Base-by-base conservation (phyloP, 1,140 invertebrate genomes). In the Acarapis woodi region DNA sequence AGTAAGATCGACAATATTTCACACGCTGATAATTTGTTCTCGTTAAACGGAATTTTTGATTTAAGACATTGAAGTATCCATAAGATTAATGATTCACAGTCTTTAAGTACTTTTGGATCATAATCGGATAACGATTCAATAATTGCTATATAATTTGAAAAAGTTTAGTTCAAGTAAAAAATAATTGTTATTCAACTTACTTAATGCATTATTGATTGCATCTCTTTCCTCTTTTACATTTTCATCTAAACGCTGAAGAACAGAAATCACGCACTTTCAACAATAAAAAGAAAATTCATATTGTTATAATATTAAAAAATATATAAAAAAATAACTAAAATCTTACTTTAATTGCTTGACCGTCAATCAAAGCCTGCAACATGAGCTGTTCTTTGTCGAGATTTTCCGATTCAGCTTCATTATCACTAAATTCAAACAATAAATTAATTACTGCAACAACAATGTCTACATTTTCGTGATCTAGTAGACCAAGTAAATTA, bases 1-100 rank as follows among this genome's bases (percentile, higher is more conserved):
- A 97, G 57, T 8, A 97, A 56, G 54, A 96, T 94, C 19, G 87
- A 83, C 12, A 99, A 56, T 34, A 97, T 74, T 66, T 99, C 90
- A 56, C 75, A 87, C 10, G 71, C 70, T 58, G 94, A 97, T 20
- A 96, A 58, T 60, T 94, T 96, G 51, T 96, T 97, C 0, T 65
- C 69, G 63, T 96, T 82, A 61, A 94, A 96, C 30, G 77, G 74
- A 23, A 74, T 61, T 61, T 73, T 74, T 9, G 67, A 65, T 49
- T 58, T 59, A 4, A 64, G 61, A 49, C 87, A 64, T 57, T 83
- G 80, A 1, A 97, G 54, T 18, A 97, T 56, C 85, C 87, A 97
- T 41, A 70, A 65, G 46, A 97, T 55, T 12, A 97, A 61, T 58
- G 88, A 77, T 42, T 62, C 54, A 32, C 79, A 71, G 50, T 88